Conservation (phyloP, 2,797 vertebrate species). For the Chiroxiphia lanceolata region DNA sequence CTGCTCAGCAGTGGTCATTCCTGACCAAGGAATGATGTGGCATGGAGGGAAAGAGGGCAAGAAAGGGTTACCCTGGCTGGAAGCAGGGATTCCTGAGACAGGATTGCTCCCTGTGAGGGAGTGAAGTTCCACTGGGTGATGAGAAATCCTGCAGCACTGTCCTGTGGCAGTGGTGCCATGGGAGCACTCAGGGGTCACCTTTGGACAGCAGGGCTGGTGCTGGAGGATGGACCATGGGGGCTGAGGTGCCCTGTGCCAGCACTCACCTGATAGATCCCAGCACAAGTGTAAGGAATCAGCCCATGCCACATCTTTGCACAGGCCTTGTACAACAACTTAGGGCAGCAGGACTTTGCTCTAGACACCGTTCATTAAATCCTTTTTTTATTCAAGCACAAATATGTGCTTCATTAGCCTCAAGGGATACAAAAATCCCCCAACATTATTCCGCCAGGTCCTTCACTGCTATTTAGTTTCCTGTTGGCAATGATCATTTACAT, state of each 20-base stretch:
- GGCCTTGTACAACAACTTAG: not conserved
- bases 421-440: not conserved
- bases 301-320: not conserved
- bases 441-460: not conserved
- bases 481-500: not conserved
- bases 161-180: too few relatives aligned
- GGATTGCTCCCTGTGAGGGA: not conserved
- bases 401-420: not conserved
- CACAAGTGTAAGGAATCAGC: not conserved
- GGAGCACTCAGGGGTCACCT: not conserved
- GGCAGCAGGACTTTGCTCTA: not conserved
- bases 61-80: not conserved
- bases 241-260: not conserved
- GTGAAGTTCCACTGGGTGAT: not conserved
- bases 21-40: not conserved
- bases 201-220: not conserved
- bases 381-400: not conserved
- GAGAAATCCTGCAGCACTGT: not conserved
- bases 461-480: not conserved
- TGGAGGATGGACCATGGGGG: not conserved
- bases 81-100: not conserved
- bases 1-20: not conserved
- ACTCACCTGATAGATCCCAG: not conserved
- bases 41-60: not conserved
- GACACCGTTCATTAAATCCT: not conserved